A percentile compares a stretch with the other conserved stretches of the same genome.
phyloP scores from a whole-genome alignment of 2,888 invertebrate genomes.

The Cerastis leucographa region DNA sequence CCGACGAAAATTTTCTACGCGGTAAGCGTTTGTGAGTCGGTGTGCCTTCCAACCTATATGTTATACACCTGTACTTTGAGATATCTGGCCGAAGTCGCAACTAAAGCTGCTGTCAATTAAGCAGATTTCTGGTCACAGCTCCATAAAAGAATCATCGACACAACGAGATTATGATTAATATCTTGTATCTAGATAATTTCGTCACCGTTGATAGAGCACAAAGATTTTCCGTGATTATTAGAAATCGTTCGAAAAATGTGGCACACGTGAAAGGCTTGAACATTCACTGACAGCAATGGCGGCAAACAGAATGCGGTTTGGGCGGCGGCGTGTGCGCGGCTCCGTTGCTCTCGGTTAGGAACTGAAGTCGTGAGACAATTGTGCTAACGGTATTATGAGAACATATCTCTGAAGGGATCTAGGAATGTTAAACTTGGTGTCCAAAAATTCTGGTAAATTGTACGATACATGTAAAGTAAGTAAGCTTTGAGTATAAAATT shows the following conservation, averaged over 20 bases:
- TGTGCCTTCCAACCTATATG: too few species aligned
- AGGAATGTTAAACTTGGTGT: neutral
- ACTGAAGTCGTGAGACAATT: constrained; percentile 50
- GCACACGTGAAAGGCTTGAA: constrained; percentile 63
- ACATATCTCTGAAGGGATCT: neutral
- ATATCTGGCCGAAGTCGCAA: neutral
- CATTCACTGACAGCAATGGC: constrained; percentile 68
- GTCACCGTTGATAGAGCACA: constrained; percentile 37
- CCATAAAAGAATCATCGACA: neutral
- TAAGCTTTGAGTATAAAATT: too few species aligned
- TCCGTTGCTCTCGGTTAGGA: constrained; percentile 67
- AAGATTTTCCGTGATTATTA: constrained; percentile 47
- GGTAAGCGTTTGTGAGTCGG: too few species aligned
- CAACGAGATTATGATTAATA: neutral
- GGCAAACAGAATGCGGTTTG: constrained; percentile 70
- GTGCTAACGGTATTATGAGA: constrained; percentile 9
- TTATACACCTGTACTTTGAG: too few species aligned
- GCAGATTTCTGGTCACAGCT: neutral
- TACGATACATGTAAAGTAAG: too few species aligned
- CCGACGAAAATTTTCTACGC: too few species aligned
- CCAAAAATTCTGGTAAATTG: neutral
- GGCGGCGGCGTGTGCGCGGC: constrained; percentile 59
- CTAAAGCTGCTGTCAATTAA: neutral
- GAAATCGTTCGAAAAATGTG: constrained; percentile 61
- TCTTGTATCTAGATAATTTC: constrained; percentile 24